Percentiles rank a stretch among this genome's conserved stretches.
Evolutionary conservation across 2,888 invertebrate species (phyloP).

Genomic region (Abscondita cerata): DNA sequence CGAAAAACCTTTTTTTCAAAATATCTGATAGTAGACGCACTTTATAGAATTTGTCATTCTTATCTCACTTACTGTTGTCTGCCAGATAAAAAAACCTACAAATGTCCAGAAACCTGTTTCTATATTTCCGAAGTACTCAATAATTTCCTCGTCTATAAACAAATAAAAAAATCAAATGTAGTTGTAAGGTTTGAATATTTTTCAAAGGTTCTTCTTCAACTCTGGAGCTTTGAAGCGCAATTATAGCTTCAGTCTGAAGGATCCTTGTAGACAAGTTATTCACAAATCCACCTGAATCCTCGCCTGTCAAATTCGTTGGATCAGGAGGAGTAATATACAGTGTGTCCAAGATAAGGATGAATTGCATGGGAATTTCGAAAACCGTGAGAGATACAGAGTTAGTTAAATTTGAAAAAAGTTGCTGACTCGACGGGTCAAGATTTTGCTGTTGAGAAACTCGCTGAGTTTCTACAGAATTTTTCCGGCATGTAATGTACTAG

Average conservation of each 20-base stretch:
- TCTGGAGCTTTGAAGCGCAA: too few relatives aligned
- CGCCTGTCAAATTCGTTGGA: not conserved
- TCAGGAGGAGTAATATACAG: not conserved
- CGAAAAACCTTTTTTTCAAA: not conserved
- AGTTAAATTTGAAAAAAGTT: too few relatives aligned
- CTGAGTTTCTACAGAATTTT: too few relatives aligned
- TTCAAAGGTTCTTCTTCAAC: not conserved
- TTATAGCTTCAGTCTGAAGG: not conserved
- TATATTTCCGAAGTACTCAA: not conserved
- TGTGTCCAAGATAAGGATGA: too few relatives aligned
- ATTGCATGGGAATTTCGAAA: too few relatives aligned
- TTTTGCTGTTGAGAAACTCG: too few relatives aligned
- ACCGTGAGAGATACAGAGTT: too few relatives aligned
- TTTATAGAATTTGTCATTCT: not conserved
- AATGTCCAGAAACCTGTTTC: not conserved
- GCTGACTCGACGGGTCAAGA: too few relatives aligned
- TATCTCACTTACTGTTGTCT: too few relatives aligned
- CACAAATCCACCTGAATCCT: not conserved
- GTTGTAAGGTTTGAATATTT: not conserved
- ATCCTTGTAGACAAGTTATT: not conserved
- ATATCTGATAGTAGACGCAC: too few relatives aligned
- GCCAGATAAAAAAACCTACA: too few relatives aligned
- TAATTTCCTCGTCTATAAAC: not conserved
- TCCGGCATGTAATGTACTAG: too few relatives aligned
- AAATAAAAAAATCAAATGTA: not conserved